These are phyloP conservation scores for Rhabdornis inornatus DNA, from an alignment of 2,113 vertebrate genomes.

Conservation along the genomic window DNA sequence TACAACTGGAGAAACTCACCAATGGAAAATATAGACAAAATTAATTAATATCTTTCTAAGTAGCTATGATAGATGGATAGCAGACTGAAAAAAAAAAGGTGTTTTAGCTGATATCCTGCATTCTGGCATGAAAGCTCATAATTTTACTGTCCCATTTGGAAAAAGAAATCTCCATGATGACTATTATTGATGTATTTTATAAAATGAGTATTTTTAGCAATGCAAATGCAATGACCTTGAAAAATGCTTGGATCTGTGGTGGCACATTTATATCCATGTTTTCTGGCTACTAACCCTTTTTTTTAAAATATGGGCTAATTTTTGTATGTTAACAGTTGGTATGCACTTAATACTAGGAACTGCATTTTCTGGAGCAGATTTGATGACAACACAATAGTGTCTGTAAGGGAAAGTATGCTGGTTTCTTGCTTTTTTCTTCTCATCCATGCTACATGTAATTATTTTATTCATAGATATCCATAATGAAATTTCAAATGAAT, in stretches of 20 bases:
- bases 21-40: not conserved
- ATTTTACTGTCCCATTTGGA: not conserved
- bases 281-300: not conserved
- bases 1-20: not conserved
- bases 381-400: not conserved
- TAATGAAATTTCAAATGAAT: not conserved
- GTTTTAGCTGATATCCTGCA: not conserved
- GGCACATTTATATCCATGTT: not conserved
- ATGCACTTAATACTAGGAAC: not conserved
- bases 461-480: not conserved
- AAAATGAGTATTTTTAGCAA: not conserved
- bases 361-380: not conserved
- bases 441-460: not conserved
- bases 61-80: not conserved
- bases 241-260: not conserved
- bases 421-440: not conserved
- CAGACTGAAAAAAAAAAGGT: not conserved
- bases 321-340: not conserved
- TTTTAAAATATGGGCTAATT: not conserved
- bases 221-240: not conserved
- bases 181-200: not conserved
- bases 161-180: not conserved
- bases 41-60: not conserved
- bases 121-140: not conserved
- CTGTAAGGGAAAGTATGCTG: not conserved